Conservation (phyloP, 2,888 invertebrate genomes). For the Drosophila multiciliata region DNA sequence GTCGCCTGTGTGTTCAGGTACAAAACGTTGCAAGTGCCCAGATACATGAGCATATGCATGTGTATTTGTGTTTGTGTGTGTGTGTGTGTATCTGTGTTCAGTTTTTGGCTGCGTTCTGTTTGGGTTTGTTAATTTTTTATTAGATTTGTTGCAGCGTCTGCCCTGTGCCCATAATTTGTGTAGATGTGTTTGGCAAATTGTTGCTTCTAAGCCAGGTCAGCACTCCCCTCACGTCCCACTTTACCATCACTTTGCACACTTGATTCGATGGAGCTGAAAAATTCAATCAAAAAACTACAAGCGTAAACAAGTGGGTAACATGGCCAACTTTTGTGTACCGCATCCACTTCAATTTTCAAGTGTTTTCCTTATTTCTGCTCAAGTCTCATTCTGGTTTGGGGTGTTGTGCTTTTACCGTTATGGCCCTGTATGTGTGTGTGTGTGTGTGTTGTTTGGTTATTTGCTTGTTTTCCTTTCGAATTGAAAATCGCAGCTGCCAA, state of each 20-base stretch:
- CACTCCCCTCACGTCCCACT: not conserved
- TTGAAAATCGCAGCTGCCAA: constrained; percentile 66
- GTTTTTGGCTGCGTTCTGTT: constrained; percentile 13
- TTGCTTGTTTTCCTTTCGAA: constrained; percentile 40
- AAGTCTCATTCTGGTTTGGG: constrained; percentile 26
- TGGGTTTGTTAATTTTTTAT: constrained; percentile 65
- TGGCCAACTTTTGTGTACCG: constrained; percentile 55
- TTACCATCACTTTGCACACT: not conserved
- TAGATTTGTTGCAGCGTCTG: constrained; percentile 63
- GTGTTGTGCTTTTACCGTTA: constrained; percentile 36
- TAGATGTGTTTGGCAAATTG: constrained; percentile 59
- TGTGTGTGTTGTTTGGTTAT: constrained; percentile 22
- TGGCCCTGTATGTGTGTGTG: constrained; percentile 25
- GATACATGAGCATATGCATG: constrained; percentile 14
- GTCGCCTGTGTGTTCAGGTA: constrained; percentile 30
- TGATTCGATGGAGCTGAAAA: constrained; percentile 33
- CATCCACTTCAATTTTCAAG: constrained; percentile 58
- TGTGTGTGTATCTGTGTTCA: constrained; percentile 9
- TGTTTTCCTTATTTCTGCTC: constrained; percentile 56
- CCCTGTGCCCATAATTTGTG: constrained; percentile 55
- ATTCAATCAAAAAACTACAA: constrained; percentile 74
- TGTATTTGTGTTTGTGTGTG: not conserved
- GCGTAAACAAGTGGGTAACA: constrained; percentile 72
- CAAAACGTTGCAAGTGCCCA: constrained; percentile 40
- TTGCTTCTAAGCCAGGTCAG: constrained; percentile 39